Evolutionary conservation across 1,140 invertebrate species (phyloP).

Genomic region (Drosophila sechellia): DNA sequence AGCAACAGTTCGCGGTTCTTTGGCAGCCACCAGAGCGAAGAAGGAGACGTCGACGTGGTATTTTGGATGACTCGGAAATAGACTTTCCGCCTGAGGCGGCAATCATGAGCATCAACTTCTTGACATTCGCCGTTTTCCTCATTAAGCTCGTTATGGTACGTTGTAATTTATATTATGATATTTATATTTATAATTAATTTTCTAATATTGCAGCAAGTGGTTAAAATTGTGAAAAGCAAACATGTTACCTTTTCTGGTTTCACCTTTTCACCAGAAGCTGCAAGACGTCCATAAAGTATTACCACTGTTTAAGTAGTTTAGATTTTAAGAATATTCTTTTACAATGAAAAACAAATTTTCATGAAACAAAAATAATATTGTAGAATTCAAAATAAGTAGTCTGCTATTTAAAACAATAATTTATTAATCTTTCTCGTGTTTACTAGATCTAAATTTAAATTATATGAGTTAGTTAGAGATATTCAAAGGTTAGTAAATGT

Average conservation of each 20-base stretch:
- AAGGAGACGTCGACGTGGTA: slow-evolving; percentile 60
- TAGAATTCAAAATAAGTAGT: not conserved
- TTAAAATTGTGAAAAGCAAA: slow-evolving; percentile 85
- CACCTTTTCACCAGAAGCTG: slow-evolving; percentile 42
- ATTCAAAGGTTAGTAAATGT: too few species aligned
- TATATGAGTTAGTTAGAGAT: too few species aligned
- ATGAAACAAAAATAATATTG: not conserved
- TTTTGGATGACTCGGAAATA: slow-evolving; percentile 86
- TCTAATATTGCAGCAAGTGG: slow-evolving; percentile 84
- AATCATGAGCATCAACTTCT: slow-evolving; percentile 91
- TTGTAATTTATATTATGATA: too few species aligned
- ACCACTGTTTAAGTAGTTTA: not conserved
- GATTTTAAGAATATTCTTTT: not conserved
- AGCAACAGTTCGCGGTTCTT: slow-evolving; percentile 67
- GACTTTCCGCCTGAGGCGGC: slow-evolving; percentile 93
- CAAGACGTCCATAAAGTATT: slow-evolving; percentile 30
- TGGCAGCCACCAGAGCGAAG: slow-evolving; percentile 68
- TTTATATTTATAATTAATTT: not conserved
- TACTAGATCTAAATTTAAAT: too few species aligned
- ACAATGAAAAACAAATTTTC: not conserved
- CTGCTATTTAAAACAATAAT: too few species aligned
- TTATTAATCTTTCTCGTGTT: too few species aligned
- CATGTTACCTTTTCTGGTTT: slow-evolving; percentile 73
- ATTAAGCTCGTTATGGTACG: slow-evolving; percentile 92
- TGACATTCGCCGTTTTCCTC: slow-evolving; percentile 93